Evolutionary conservation across 1,140 invertebrate species (phyloP).

Genomic region (Diachasmimorpha longicaudata): DNA sequence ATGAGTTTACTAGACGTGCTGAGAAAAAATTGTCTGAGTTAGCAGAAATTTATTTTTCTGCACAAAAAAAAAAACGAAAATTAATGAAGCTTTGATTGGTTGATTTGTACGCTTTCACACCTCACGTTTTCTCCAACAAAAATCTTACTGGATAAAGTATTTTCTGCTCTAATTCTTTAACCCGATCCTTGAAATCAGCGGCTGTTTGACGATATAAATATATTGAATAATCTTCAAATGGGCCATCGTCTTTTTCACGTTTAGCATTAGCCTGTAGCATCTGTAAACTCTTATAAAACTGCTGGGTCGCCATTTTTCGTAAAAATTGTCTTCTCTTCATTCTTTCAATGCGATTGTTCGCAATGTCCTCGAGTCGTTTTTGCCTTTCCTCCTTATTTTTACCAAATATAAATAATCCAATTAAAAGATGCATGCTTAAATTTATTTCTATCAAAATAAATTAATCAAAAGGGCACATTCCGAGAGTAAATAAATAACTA

Average conservation of each 20-base stretch:
- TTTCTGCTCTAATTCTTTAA: slow-evolving; percentile 79
- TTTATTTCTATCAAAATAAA: not conserved
- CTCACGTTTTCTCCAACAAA: slow-evolving; percentile 8
- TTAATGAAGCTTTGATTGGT: slow-evolving; percentile 26
- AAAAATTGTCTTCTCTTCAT: slow-evolving; percentile 71
- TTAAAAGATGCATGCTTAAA: not conserved
- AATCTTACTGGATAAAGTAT: slow-evolving; percentile 75
- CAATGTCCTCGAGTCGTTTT: slow-evolving; percentile 72
- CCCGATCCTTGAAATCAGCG: slow-evolving; percentile 76
- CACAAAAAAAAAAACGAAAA: slow-evolving; percentile 3
- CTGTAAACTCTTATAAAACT: slow-evolving; percentile 79
- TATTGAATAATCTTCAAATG: slow-evolving; percentile 78
- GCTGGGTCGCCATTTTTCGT: slow-evolving; percentile 72
- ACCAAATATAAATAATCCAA: slow-evolving; percentile 9
- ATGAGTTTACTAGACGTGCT: not conserved
- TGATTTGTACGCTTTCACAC: slow-evolving; percentile 15
- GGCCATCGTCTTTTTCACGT: slow-evolving; percentile 62
- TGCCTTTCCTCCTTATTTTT: slow-evolving; percentile 69
- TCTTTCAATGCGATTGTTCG: slow-evolving; percentile 70
- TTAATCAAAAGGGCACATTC: not conserved
- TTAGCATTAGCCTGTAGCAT: slow-evolving; percentile 75
- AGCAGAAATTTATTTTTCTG: not conserved
- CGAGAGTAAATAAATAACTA: slow-evolving; percentile 4
- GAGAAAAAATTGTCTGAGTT: not conserved
- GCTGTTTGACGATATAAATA: slow-evolving; percentile 77